Percentiles rank a stretch among this genome's conserved stretches.
Conservation (phyloP, 2,113 vertebrate species). For the Peucedramus taeniatus region DNA sequence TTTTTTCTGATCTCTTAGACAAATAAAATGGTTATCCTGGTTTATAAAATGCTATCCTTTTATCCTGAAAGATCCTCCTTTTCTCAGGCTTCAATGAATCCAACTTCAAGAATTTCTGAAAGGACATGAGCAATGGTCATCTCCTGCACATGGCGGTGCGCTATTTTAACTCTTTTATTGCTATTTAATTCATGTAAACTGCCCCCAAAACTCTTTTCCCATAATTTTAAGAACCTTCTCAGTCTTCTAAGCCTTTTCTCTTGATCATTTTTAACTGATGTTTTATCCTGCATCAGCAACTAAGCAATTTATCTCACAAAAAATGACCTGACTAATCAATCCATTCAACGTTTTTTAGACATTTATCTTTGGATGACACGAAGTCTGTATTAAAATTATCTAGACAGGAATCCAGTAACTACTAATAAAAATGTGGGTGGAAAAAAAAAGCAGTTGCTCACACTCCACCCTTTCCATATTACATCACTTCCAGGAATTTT, state of each 20-base stretch:
- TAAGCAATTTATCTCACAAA: background rate
- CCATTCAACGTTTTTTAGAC: background rate
- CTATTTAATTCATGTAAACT: background rate
- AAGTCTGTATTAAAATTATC: background rate
- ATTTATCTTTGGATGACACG: background rate
- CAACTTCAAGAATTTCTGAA: background rate
- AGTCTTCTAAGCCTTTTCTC: background rate
- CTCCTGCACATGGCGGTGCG: accelerated
- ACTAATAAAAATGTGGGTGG: background rate
- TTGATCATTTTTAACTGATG: background rate
- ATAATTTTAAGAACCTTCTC: background rate
- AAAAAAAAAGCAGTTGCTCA: background rate
- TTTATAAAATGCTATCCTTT: background rate
- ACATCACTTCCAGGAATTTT: background rate
- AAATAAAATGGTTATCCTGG: background rate
- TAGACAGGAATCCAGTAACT: background rate
- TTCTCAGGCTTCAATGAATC: background rate
- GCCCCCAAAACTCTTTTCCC: background rate
- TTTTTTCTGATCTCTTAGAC: background rate
- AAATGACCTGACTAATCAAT: background rate
- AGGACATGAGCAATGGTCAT: background rate
- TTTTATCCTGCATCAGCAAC: background rate
- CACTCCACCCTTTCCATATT: background rate
- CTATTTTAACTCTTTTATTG: background rate
- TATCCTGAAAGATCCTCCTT: background rate